A percentile compares a stretch with the other conserved stretches of the same genome.
phyloP scores from a whole-genome alignment of 1,140 invertebrate species.

The Drosophila insularis region DNA sequence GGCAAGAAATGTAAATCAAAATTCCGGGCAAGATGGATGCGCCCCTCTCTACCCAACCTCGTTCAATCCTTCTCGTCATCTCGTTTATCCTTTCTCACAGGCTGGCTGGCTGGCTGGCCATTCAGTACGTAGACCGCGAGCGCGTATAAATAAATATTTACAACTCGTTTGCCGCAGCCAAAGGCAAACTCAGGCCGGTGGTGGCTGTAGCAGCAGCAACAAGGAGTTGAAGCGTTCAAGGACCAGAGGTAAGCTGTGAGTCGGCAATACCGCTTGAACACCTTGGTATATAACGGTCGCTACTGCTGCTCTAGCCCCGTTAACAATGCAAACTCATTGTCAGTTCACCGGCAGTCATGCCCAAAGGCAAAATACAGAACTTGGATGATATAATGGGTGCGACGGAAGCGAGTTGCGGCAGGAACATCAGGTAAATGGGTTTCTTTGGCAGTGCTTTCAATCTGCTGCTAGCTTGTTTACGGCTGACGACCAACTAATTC shows the following conservation, averaged over 20 bases:
- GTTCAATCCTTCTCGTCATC: background rate
- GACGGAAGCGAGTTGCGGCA: background rate
- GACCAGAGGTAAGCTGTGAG: slow-evolving; percentile 59
- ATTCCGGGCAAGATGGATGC: slow-evolving; percentile 53
- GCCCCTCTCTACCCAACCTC: background rate
- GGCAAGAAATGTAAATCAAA: slow-evolving; percentile 74
- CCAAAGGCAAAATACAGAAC: background rate
- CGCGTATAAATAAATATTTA: slow-evolving; percentile 81
- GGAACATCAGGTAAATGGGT: background rate
- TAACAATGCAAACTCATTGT: slow-evolving; percentile 80
- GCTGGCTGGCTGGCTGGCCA: slow-evolving; percentile 47
- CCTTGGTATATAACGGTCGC: slow-evolving; percentile 37
- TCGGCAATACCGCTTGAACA: slow-evolving; percentile 59
- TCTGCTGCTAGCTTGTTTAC: background rate
- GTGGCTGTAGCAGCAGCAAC: slow-evolving; percentile 6
- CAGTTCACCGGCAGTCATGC: slow-evolving; percentile 34
- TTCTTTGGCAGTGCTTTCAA: background rate
- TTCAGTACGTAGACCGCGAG: slow-evolving; percentile 72
- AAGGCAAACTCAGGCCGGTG: slow-evolving; percentile 51
- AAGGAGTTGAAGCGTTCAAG: slow-evolving; percentile 69
- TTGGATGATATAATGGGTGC: background rate
- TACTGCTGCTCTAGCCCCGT: slow-evolving; percentile 32
- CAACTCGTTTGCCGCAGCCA: slow-evolving; percentile 79
- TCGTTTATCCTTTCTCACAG: slow-evolving; percentile 1
- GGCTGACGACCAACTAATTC: slow-evolving; percentile 4